Conservation (phyloP, 2,888 invertebrate species). For the Poecilobothrus nobilitatus region DNA sequence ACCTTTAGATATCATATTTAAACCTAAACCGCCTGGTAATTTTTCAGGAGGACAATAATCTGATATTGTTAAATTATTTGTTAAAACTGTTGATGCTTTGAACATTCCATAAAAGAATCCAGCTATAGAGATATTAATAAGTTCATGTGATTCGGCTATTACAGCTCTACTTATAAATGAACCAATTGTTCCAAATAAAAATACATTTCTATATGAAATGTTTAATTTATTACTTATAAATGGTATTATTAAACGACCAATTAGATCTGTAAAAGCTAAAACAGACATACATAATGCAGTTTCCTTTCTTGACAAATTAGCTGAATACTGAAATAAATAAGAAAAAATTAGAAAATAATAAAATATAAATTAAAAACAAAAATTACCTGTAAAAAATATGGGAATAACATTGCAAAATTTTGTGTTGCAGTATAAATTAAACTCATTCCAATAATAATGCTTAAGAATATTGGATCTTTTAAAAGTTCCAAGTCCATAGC, state of each 20-base stretch:
- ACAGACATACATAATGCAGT: conserved; percentile 64
- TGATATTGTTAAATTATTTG: conserved; percentile 60
- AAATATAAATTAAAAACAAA: conserved; percentile 9
- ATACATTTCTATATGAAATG: conserved; percentile 54
- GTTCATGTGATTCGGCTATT: conserved; percentile 52
- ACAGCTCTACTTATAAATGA: conserved; percentile 50
- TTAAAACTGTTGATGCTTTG: conserved; percentile 64
- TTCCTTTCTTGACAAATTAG: conserved; percentile 44
- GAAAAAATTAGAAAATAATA: conserved; percentile 11
- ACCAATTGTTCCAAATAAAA: conserved; percentile 53
- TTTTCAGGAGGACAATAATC: conserved; percentile 54
- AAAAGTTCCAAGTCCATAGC: conserved; percentile 57
- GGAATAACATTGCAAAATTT: conserved; percentile 62
- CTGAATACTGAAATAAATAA: conserved; percentile 30
- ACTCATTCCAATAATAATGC: conserved; percentile 58
- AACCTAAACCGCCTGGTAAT: conserved; percentile 59
- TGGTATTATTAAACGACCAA: conserved; percentile 57
- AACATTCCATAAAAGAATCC: conserved; percentile 59
- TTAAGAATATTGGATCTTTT: conserved; percentile 54
- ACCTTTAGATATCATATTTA: conserved; percentile 66
- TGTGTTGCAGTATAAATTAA: conserved; percentile 59
- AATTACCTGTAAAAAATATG: conserved; percentile 55
- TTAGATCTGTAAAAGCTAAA: conserved; percentile 58
- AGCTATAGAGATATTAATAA: conserved; percentile 47
- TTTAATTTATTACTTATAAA: conserved; percentile 53